Conservation (phyloP, 1,140 invertebrate genomes). For the Oscheius sp. region DNA sequence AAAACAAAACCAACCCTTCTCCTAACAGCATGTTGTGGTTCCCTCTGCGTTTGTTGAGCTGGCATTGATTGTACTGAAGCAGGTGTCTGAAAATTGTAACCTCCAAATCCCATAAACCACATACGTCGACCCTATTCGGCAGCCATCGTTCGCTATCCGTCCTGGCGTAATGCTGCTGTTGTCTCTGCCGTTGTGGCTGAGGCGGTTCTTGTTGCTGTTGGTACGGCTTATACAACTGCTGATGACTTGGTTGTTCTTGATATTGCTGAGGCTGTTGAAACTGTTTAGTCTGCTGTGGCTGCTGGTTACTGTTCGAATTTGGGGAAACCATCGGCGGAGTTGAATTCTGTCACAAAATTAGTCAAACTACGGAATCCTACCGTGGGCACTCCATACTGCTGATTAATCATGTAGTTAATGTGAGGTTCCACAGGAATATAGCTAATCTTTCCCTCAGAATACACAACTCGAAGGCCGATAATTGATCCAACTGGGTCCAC, state of each 20-base stretch:
- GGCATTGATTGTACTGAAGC: neutral
- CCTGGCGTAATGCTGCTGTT: slow-evolving; percentile 4
- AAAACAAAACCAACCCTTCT: neutral
- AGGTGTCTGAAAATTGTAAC: neutral
- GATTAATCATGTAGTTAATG: slow-evolving; percentile 29
- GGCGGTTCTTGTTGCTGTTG: slow-evolving; percentile 5
- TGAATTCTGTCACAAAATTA: too few relatives aligned
- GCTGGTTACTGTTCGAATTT: too few relatives aligned
- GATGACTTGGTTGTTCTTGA: too few relatives aligned
- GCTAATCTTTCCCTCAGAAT: slow-evolving; percentile 17
- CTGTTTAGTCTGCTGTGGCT: too few relatives aligned
- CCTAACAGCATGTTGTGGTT: neutral
- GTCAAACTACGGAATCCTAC: too few relatives aligned
- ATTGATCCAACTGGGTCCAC: slow-evolving; percentile 27
- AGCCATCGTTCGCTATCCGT: neutral
- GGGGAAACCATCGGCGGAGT: too few relatives aligned
- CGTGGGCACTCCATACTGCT: slow-evolving; percentile 33
- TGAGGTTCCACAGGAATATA: slow-evolving; percentile 34
- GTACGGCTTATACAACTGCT: too few relatives aligned
- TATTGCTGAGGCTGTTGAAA: too few relatives aligned
- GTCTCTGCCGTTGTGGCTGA: neutral
- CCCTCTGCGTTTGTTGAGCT: neutral
- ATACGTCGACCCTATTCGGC: neutral
- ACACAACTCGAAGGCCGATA: slow-evolving; percentile 12
- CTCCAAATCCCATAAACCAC: neutral